phyloP scores from a whole-genome alignment of 2,888 invertebrate species.

The Tachina grossa region DNA sequence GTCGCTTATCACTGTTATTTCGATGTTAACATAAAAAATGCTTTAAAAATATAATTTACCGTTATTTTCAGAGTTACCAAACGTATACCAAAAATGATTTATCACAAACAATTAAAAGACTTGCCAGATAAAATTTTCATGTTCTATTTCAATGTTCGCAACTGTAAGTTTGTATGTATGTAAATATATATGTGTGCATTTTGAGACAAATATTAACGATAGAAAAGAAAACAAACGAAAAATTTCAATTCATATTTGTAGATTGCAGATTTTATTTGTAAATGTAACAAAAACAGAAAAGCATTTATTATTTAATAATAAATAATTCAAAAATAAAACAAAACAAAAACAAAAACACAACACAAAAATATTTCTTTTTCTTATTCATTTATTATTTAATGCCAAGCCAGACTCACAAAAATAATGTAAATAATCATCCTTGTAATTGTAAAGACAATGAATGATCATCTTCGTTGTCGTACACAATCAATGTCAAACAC shows the following conservation, averaged over 20 bases:
- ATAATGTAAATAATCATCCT: background rate
- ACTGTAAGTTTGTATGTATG: too few relatives aligned
- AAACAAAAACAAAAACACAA: background rate
- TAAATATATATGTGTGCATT: background rate
- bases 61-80: too few relatives aligned
- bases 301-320: constrained; percentile 4
- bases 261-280: constrained; percentile 35
- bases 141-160: background rate
- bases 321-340: too few relatives aligned
- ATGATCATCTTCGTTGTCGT: background rate
- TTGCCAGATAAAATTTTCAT: too few relatives aligned
- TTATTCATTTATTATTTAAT: constrained; percentile 34
- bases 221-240: constrained; percentile 24
- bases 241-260: background rate
- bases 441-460: constrained; percentile 15
- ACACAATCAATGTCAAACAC: constrained; percentile 16
- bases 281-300: background rate
- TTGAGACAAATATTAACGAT: constrained; percentile 42
- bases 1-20: too few relatives aligned
- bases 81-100: too few relatives aligned
- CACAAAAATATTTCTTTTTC: background rate
- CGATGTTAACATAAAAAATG: too few relatives aligned
- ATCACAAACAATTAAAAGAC: too few relatives aligned
- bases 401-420: constrained; percentile 18
- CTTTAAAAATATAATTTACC: too few relatives aligned